Base-by-base conservation (phyloP, 2,797 vertebrate genomes). In the Rhinoraja longicauda region DNA sequence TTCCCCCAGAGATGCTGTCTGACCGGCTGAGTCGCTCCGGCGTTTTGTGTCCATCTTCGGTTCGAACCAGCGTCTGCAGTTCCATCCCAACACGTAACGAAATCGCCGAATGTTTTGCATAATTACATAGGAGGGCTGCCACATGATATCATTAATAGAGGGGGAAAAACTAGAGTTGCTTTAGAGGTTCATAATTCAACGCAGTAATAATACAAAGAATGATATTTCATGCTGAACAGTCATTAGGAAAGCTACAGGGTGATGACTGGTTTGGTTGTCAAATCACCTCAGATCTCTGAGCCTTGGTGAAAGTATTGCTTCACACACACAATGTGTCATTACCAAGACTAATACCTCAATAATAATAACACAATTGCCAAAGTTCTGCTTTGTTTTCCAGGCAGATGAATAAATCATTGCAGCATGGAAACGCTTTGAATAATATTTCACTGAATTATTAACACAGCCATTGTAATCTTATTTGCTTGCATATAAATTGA, bases 331-430 rank as follows among this genome's bases (percentile, higher is more conserved):
- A 88, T 64, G 13, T 64, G 59, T 88, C 59, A 88, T 88, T 17
- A 88, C 84, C 32, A 17, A 88, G 84, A 88, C n/a, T 62, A 88
- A 88, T 59, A n/a, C 62, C 82, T 86, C 57, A 86, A 64, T 88
- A 88, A 36, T 36, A 64, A 32, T 32, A 64, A 64, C 59, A 88
- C 0, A n/a, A 32, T 86, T 64, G 29, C 57, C 59, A 32, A 86
- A 64, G 29, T 86, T 64, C 82, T 64, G 82, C 82, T 86, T 86
- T 86, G 12, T 86, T 86, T 32, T 86, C 29, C 57, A 86, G 19
- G 26, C 57, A 62, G 57, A 86, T 64, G 29, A 86, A 86, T 88
- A 64, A 88, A 6, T 64, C 59, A 88, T 88, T 7, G 6, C 53
- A 64, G n/a, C n/a, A 32, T 64, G 32, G 57, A 86, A 64, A 19